A percentile compares a stretch with the other conserved stretches of the same genome.
phyloP scores from a whole-genome alignment of 2,888 invertebrate genomes.

The Onchidella celtica region DNA sequence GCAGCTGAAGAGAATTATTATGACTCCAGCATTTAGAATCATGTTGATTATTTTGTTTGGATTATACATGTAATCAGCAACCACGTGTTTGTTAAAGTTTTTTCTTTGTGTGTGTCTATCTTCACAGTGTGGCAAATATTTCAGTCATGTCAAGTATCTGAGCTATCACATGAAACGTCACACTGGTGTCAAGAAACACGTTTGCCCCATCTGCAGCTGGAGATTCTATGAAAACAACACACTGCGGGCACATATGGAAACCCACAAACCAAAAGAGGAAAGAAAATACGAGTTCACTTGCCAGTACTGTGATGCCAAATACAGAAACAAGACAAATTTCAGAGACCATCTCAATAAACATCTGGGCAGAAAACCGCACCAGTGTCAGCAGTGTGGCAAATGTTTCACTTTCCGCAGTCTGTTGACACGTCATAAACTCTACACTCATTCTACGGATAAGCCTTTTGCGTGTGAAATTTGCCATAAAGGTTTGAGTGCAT shows the following conservation, averaged over 20 bases:
- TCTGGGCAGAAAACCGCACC: constrained; percentile 64
- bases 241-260: constrained; percentile 63
- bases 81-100: neutral
- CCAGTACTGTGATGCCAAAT: constrained; percentile 61
- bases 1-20: too few relatives aligned
- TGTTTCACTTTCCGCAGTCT: constrained; percentile 64
- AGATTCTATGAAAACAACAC: constrained; percentile 58
- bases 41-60: too few relatives aligned
- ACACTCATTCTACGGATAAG: constrained; percentile 60
- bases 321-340: constrained; percentile 60
- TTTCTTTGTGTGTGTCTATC: neutral
- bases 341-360: constrained; percentile 67
- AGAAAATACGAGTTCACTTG: constrained; percentile 61
- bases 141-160: constrained; percentile 58
- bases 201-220: constrained; percentile 55
- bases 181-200: constrained; percentile 57
- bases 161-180: constrained; percentile 61
- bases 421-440: constrained; percentile 63
- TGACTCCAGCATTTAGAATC: too few relatives aligned
- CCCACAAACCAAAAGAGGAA: constrained; percentile 62
- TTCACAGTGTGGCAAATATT: constrained; percentile 57
- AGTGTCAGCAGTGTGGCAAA: constrained; percentile 62
- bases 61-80: neutral
- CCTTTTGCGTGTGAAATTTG: constrained; percentile 65
- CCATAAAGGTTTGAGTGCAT: constrained; percentile 54